Evolutionary conservation across 2,797 vertebrate genomes (phyloP).

Genomic region (Petrocephalus sullivani): DNA sequence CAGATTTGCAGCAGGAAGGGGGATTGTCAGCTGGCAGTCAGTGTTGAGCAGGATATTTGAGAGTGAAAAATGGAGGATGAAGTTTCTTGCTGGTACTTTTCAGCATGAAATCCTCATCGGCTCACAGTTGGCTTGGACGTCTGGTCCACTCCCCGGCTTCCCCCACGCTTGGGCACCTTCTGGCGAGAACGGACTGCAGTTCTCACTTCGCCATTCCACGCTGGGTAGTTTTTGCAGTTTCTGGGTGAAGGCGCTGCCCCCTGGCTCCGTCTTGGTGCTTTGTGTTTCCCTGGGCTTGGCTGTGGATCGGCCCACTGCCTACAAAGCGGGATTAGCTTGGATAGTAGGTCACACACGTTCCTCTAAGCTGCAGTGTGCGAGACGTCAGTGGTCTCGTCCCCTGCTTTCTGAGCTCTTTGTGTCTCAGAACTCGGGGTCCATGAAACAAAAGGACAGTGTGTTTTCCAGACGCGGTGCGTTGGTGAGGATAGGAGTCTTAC

Average conservation of each 20-base stretch:
- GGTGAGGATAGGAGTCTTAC: background rate
- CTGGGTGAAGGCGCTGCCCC: background rate
- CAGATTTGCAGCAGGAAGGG: background rate
- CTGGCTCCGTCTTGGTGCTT: background rate
- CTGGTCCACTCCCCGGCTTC: background rate
- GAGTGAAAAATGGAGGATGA: background rate
- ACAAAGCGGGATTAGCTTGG: background rate
- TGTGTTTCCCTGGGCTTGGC: background rate
- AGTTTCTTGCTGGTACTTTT: background rate
- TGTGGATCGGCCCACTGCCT: background rate
- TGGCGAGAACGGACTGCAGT: background rate
- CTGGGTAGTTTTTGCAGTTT: background rate
- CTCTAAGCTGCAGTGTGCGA: background rate
- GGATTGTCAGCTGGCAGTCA: background rate
- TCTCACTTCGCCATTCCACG: background rate
- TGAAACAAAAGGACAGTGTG: background rate
- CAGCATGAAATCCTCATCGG: background rate
- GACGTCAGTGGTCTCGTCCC: background rate
- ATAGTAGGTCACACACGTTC: background rate
- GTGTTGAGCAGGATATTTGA: background rate
- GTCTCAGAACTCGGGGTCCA: background rate
- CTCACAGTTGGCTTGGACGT: background rate
- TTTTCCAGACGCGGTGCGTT: background rate
- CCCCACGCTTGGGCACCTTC: background rate
- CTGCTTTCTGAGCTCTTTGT: background rate